Evolutionary conservation across 2,113 vertebrate genomes (phyloP).

Genomic region (Paraplagusia blochii): DNA sequence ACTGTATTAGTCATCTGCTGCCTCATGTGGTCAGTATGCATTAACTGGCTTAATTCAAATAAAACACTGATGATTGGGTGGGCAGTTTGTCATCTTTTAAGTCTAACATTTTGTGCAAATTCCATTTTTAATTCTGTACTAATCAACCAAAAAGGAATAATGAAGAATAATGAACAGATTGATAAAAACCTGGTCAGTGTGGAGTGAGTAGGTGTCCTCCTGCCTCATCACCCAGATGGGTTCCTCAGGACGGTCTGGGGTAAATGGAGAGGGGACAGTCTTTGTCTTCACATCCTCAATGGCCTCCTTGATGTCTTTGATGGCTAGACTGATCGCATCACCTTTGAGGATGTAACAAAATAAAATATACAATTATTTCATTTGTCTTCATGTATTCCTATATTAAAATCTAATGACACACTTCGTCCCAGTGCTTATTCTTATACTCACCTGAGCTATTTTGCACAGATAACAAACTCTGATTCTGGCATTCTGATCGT

Average conservation of each 20-base stretch:
- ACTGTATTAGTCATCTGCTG: background rate
- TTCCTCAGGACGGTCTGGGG: conserved; percentile 88
- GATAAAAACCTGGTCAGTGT: conserved; percentile 80
- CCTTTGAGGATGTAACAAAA: background rate
- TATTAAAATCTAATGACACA: no score
- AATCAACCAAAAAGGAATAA: no score
- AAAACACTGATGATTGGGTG: background rate
- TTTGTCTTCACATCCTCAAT: conserved; percentile 97
- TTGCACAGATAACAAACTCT: conserved; percentile 44
- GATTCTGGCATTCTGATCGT: conserved; percentile 76
- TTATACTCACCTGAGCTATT: conserved; percentile 22
- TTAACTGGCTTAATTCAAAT: background rate
- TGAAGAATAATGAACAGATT: background rate
- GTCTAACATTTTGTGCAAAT: no score
- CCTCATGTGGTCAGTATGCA: background rate
- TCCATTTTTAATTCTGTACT: no score
- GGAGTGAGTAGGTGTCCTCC: conserved; percentile 87
- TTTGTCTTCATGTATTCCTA: no score
- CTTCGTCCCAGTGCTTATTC: conserved; percentile 9
- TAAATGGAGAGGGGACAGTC: conserved; percentile 91
- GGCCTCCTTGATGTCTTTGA: conserved; percentile 94
- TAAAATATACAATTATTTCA: no score
- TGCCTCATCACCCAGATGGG: conserved; percentile 98
- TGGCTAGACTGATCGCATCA: conserved; percentile 92
- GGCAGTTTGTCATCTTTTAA: no score